Evolutionary conservation across 1,140 invertebrate species (phyloP).

Genomic region (Bombus vancouverensis): DNA sequence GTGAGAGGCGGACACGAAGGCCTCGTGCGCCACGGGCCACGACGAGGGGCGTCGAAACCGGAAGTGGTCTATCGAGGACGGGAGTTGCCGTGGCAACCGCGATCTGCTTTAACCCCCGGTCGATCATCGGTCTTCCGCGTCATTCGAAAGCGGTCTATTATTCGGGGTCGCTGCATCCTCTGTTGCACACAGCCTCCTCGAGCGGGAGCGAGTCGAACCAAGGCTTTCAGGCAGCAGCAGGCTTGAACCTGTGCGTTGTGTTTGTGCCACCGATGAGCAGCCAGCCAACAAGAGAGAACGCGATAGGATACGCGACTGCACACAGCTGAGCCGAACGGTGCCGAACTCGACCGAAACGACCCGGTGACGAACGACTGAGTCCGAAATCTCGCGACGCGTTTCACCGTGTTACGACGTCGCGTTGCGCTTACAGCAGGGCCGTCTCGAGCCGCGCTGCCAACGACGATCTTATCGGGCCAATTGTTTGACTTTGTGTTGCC

Average conservation of each 20-base stretch:
- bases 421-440: slow-evolving; percentile 47
- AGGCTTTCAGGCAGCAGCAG: background rate
- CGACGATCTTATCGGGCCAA: slow-evolving; percentile 43
- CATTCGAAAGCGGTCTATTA: slow-evolving; percentile 74
- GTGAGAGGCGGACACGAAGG: slow-evolving; percentile 50
- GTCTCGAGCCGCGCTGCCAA: slow-evolving; percentile 12
- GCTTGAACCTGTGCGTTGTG: slow-evolving; percentile 32
- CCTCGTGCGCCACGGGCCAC: slow-evolving; percentile 58
- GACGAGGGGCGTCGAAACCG: slow-evolving; percentile 66
- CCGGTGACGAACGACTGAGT: slow-evolving; percentile 50
- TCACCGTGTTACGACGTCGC: slow-evolving; percentile 64
- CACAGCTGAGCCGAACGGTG: slow-evolving; percentile 51
- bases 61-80: slow-evolving; percentile 74
- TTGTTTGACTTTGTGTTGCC: slow-evolving; percentile 44
- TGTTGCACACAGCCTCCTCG: slow-evolving; percentile 15
- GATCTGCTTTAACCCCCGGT: slow-evolving; percentile 73
- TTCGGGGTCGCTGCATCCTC: slow-evolving; percentile 69
- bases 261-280: slow-evolving; percentile 30
- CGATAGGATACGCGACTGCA: slow-evolving; percentile 26
- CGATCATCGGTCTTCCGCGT: slow-evolving; percentile 72
- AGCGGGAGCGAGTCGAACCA: background rate
- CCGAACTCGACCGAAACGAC: slow-evolving; percentile 52
- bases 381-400: slow-evolving; percentile 57
- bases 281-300: slow-evolving; percentile 7
- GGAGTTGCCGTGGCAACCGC: slow-evolving; percentile 75